Evolutionary conservation across 2,888 invertebrate species (phyloP).

Genomic region (Yponomeuta plumbellus): DNA sequence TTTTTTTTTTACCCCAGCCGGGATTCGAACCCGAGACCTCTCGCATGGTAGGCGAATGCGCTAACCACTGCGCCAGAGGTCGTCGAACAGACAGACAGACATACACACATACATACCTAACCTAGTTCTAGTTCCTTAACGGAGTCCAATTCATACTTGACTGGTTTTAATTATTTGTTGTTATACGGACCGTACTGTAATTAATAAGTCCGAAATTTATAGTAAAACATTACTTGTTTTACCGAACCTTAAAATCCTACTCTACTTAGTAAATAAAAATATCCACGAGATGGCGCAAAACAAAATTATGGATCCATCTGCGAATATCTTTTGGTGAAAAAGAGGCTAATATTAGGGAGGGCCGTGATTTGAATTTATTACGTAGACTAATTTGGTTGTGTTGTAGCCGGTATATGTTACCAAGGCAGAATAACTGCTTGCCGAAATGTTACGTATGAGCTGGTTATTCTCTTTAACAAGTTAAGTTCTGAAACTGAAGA

Average conservation of each 20-base stretch:
- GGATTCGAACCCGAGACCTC: no score
- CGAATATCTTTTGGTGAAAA: slow-evolving; percentile 64
- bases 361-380: slow-evolving; percentile 74
- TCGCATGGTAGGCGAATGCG: no score
- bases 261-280: slow-evolving; percentile 36
- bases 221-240: not conserved
- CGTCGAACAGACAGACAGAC: no score
- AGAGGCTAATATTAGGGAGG: slow-evolving; percentile 62
- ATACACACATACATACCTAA: no score
- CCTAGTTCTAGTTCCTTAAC: no score
- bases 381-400: slow-evolving; percentile 70
- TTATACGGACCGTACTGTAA: no score
- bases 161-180: no score
- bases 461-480: not conserved
- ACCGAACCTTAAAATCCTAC: not conserved
- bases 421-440: slow-evolving; percentile 5
- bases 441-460: not conserved
- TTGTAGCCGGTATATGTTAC: slow-evolving; percentile 44
- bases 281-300: slow-evolving; percentile 61
- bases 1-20: no score
- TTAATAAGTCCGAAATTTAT: not conserved
- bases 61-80: no score
- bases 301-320: slow-evolving; percentile 67
- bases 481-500: no score
- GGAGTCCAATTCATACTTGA: no score